These are phyloP conservation scores for Puma concolor DNA, from an alignment of 2,113 vertebrate species.

Conservation along the genomic window DNA sequence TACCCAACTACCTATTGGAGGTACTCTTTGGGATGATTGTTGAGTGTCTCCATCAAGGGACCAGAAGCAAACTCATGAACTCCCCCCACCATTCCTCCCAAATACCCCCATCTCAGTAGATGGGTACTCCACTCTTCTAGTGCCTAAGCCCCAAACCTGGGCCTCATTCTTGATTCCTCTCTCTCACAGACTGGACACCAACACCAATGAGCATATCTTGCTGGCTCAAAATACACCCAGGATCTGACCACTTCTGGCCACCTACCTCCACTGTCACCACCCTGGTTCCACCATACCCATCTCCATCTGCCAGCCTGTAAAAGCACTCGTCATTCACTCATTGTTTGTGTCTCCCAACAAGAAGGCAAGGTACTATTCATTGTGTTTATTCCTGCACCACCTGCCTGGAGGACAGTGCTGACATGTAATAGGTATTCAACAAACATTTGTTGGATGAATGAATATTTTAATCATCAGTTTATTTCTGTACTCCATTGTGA, in stretches of 20 bases:
- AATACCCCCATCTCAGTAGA: background rate
- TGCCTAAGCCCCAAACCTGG: background rate
- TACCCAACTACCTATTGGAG: background rate
- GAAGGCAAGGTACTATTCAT: background rate
- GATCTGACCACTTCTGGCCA: background rate
- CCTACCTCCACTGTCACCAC: too few species aligned
- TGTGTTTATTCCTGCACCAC: background rate
- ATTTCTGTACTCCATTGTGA: background rate
- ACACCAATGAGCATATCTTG: background rate
- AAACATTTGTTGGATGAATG: background rate
- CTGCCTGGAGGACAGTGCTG: background rate
- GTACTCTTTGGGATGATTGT: background rate
- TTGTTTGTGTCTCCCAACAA: background rate
- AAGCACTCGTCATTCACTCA: rapidly evolving
- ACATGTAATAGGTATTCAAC: background rate
- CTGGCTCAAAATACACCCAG: background rate
- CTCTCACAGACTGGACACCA: background rate
- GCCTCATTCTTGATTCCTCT: background rate
- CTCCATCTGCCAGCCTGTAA: background rate
- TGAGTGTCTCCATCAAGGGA: background rate
- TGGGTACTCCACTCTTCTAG: too few species aligned
- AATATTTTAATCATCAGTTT: background rate
- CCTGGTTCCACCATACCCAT: background rate
- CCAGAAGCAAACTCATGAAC: background rate
- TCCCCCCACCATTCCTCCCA: background rate